Evolutionary conservation across 2,888 invertebrate genomes (phyloP).

Genomic region (Conchocele bisecta): DNA sequence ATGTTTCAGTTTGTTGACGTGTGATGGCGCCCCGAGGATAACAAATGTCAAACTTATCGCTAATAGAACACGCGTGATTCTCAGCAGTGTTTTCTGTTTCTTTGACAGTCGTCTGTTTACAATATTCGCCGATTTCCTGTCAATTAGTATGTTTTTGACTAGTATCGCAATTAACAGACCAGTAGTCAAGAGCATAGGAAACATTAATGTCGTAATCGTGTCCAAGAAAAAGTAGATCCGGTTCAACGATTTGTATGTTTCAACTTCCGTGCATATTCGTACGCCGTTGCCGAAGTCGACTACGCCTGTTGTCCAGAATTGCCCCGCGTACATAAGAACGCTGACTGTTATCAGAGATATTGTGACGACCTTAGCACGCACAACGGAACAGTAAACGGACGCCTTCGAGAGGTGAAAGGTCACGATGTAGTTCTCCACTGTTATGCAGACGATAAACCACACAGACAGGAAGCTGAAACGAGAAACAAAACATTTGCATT

Average conservation of each 20-base stretch:
- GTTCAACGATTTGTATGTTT: conserved; percentile 52
- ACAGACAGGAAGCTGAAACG: conserved; percentile 83
- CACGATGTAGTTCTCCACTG: conserved; percentile 90
- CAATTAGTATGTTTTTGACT: conserved; percentile 54
- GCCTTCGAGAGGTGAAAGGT: conserved; percentile 69
- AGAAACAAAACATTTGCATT: no score
- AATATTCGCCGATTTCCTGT: conserved; percentile 28
- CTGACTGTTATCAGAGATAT: conserved; percentile 47
- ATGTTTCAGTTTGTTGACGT: conserved; percentile 67
- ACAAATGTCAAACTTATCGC: conserved; percentile 71
- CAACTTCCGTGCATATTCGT: conserved; percentile 57
- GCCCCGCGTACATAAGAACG: conserved; percentile 55
- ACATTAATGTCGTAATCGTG: conserved; percentile 59
- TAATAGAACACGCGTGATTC: conserved; percentile 68
- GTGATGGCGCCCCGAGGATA: conserved; percentile 66
- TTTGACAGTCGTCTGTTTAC: conserved; percentile 58
- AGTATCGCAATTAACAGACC: conserved; percentile 66
- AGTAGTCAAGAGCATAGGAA: conserved; percentile 64
- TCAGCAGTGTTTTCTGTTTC: conserved; percentile 64
- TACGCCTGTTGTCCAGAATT: conserved; percentile 61
- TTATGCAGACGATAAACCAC: conserved; percentile 94
- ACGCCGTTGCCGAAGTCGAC: conserved; percentile 25
- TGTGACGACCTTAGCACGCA: conserved; percentile 63
- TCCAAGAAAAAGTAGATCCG: conserved; percentile 65
- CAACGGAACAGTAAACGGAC: conserved; percentile 64